phyloP scores from a whole-genome alignment of 2,888 invertebrate genomes.

The Dicranocentrus wangi region DNA sequence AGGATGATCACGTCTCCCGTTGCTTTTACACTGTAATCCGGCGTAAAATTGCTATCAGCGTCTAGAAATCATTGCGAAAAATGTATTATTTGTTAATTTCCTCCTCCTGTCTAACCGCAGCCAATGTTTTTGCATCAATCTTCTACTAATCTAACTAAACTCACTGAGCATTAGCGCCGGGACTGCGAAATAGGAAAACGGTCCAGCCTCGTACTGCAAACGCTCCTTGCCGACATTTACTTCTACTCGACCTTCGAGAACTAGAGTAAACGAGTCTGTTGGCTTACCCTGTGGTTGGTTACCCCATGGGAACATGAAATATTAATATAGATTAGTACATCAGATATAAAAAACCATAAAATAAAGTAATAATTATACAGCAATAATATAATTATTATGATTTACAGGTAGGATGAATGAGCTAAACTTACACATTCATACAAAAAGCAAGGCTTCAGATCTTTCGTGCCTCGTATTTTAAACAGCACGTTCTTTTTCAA shows the following conservation, averaged over 20 bases:
- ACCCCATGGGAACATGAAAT: background rate
- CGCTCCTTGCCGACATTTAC: constrained; percentile 94
- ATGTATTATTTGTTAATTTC: background rate
- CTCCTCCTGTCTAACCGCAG: background rate
- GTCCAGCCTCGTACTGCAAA: constrained; percentile 94
- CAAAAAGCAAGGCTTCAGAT: constrained; percentile 74
- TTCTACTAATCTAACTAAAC: too few species aligned
- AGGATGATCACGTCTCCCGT: constrained; percentile 89
- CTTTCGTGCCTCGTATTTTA: constrained; percentile 83
- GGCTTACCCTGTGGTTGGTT: constrained; percentile 75
- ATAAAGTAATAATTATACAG: background rate
- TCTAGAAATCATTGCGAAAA: constrained; percentile 73
- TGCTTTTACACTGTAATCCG: constrained; percentile 93
- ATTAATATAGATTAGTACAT: background rate
- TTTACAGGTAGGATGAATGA: too few species aligned
- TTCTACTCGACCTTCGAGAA: constrained; percentile 94
- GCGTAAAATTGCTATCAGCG: constrained; percentile 88
- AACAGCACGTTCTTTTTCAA: constrained; percentile 92
- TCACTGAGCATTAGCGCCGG: constrained; percentile 80
- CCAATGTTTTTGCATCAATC: background rate
- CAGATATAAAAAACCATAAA: background rate
- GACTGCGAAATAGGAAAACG: constrained; percentile 93
- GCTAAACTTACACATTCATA: constrained; percentile 46
- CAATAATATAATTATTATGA: too few species aligned
- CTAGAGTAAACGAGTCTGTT: constrained; percentile 93